A percentile compares a stretch with the other conserved stretches of the same genome.
These are phyloP conservation scores for Lophius piscatorius DNA, from an alignment of 2,113 vertebrate genomes.

Conservation along the genomic window DNA sequence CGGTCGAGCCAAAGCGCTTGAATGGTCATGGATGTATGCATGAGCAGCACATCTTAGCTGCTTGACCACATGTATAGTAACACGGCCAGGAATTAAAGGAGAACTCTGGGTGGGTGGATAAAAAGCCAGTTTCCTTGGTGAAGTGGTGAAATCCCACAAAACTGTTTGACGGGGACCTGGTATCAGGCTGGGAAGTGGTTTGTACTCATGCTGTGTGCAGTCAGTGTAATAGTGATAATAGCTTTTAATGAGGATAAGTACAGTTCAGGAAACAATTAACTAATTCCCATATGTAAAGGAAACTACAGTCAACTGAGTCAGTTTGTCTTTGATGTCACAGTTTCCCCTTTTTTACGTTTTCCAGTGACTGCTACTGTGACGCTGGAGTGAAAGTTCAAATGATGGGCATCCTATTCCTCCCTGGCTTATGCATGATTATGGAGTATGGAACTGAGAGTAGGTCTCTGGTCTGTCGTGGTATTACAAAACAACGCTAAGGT, in stretches of 20 bases:
- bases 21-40: conserved; percentile 45
- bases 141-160: conserved; percentile 27
- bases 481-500: background rate
- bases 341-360: background rate
- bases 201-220: too few species aligned
- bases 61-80: conserved; percentile 50
- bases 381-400: background rate
- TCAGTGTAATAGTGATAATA: background rate
- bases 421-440: background rate
- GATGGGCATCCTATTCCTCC: background rate
- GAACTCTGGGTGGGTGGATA: conserved; percentile 36
- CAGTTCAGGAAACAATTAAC: conserved; percentile 19
- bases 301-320: conserved; percentile 1
- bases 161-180: conserved; percentile 11
- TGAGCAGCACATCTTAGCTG: conserved; percentile 57
- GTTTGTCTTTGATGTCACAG: background rate
- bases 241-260: conserved; percentile 2
- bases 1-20: conserved; percentile 32
- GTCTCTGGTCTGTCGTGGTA: background rate
- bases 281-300: background rate
- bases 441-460: background rate
- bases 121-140: conserved; percentile 47
- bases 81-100: conserved; percentile 40
- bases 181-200: background rate
- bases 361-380: background rate